Base-by-base conservation (phyloP, 2,888 invertebrate species). In the Drosophila mulleri region DNA sequence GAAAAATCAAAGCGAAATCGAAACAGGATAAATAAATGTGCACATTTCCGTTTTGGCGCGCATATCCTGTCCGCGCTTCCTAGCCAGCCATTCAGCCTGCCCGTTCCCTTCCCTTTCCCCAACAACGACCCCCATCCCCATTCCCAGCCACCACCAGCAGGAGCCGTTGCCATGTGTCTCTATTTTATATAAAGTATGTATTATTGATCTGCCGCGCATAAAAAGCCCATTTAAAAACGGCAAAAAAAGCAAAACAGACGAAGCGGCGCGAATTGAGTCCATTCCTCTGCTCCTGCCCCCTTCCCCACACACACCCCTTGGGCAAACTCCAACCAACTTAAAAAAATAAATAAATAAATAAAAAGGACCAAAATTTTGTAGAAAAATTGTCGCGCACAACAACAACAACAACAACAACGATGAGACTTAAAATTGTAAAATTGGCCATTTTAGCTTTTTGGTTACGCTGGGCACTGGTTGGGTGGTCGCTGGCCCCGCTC, bases 181-280 rank as follows among this genome's bases (percentile, higher is more conserved):
- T 76, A 73, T 81, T 61, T 73, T 78, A 82, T 88, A 88, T 88
- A 82, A 79, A 78, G 79, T 78, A 75, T 75, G 78, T 88, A 85
- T 89, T 88, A 89, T 85, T 88, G 90, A 90, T 88, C 90, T 90
- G 80, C 89, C 79, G 90, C 88, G 87, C 90, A 87, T 90, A 87
- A 87, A 87, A 87, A 87, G 87, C 87, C 87, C 90, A 87, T 87
- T 87, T 87, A 90, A 87, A 90, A 87, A 70, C 73, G 54, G 67
- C 85, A 61, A 63, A 67, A 69, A 77, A 72, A 63, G 61, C 64
- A 75, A 75, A 80, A 78, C 70, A 75, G 58, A 41, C 68, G 75
- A 82, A 72, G 70, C 75, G 80, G 61, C 78, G 81, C 78, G 78
- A 78, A 80, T 77, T 71, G 80, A 62, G 45, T 60, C 53, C 78